Evolutionary conservation across 2,888 invertebrate species (phyloP), one percentile per base, ranked within the genome.

Genomic region (Piscicola geometra): DNA sequence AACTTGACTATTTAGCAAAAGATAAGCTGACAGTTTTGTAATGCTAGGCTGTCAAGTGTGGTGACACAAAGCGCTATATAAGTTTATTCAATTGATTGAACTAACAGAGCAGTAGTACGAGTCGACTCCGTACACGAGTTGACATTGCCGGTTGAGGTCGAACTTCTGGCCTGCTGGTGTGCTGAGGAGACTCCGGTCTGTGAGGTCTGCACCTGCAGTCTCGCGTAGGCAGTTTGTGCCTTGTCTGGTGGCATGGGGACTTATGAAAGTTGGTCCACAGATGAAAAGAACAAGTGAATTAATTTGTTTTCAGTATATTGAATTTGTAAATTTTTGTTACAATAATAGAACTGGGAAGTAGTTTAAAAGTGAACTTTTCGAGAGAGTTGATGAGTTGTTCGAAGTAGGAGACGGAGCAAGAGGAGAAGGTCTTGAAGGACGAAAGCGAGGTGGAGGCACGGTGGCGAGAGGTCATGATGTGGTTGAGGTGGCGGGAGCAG

Each of bases 161-260:
- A 56, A 56, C 60, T 15, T 56, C n/a, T 56, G 60, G 25, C 60
- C 60, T 3, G 60, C 60, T 25, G 60, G 60, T 15, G 60, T 56
- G 60, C 15, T n/a, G 9, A 56, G n/a, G 60, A 56, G 21, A 5
- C 60, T 5, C 15, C n/a, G n/a, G 60, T 56, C 60, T 5, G n/a
- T 56, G 60, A 21, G 9, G 60, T 56, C n/a, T 25, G 60, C 15
- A 21, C n/a, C 60, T 56, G 60, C 9, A 21, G 15, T 56, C 25
- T 25, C n/a, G 21, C 60, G 60, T 3, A 56, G 25, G 60, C 60
- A 56, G 25, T 56, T 56, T 9, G 60, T 56, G 25, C 25, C n/a
- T 3, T 56, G 25, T 3, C n/a, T 5, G 60, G 60, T 5, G n/a
- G 41, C 9, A 41, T 41, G 41, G 15, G 41, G 41, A 41, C 15